Evolutionary conservation across 1,140 invertebrate species (phyloP), one percentile per base, ranked within the genome.

Genomic region (Lepidurus apus): DNA sequence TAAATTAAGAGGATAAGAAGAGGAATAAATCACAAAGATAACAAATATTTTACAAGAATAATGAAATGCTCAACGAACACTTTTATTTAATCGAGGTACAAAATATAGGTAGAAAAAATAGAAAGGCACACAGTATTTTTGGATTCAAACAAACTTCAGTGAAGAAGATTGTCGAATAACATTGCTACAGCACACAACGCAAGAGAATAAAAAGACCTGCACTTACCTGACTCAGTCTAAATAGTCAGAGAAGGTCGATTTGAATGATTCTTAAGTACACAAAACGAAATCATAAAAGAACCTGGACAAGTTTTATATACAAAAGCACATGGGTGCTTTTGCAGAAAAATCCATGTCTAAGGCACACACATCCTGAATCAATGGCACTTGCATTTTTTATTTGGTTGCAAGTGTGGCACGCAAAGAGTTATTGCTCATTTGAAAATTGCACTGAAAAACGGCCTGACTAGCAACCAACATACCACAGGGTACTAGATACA

Each of bases 381-480:
- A 65, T 65, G 47, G 47, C 47, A 65, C 47, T 65, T 65, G 47
- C 47, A 65, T 65, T 26, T 26, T 26, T 26, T 65, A 65, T 65
- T 65, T 65, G 47, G 47, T 65, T 65, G 47, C 47, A 65, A 65
- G 47, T 65, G 47, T 9, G 47, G 47, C 47, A 65, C 47, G 47
- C 47, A n/a, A 65, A 65, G 21, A 65, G 47, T n/a, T 65, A 65
- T 65, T 65, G 47, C 47, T 65, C 47, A 65, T 65, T 65, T 65
- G 8, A 11, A 47, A 65, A 65, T 65, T 65, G 47, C 47, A 65
- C 47, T 65, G 47, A 65, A 65, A 65, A 65, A n/a, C 47, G 47
- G 47, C 47, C 47, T 65, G 47, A 65, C 47, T 65, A 65, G 47
- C 47, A 65, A 65, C 47, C 47, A 65, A 65, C 47, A 65, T 65